Percentiles rank a stretch among this genome's conserved stretches.
These are phyloP conservation scores for Nephotettix cincticeps DNA, from an alignment of 1,140 invertebrate genomes.

Conservation along the genomic window DNA sequence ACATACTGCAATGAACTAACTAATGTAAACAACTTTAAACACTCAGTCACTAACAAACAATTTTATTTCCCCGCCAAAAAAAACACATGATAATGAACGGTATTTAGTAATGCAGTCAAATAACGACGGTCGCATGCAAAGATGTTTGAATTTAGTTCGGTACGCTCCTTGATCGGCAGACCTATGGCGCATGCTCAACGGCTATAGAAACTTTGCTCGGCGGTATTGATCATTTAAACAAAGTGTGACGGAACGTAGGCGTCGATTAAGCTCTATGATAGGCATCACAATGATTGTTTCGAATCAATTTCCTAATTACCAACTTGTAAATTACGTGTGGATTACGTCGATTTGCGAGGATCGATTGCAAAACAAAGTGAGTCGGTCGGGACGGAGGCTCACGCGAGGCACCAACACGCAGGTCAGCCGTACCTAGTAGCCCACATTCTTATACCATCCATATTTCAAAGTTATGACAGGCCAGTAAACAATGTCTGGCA, in stretches of 20 bases:
- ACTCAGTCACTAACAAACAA: too few species aligned
- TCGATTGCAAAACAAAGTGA: constrained; percentile 19
- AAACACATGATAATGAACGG: too few species aligned
- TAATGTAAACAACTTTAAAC: too few species aligned
- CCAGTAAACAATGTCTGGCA: constrained; percentile 18
- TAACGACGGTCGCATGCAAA: neutral
- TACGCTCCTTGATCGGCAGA: neutral
- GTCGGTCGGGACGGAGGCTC: neutral
- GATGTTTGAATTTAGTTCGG: constrained; percentile 4
- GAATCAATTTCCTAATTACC: constrained; percentile 20
- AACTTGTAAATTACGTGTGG: constrained; percentile 3
- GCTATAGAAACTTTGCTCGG: constrained; percentile 5
- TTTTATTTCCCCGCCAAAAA: too few species aligned
- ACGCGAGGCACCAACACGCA: constrained; percentile 7
- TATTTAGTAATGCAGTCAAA: too few species aligned
- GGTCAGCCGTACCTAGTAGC: constrained; percentile 8
- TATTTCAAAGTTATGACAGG: constrained; percentile 22
- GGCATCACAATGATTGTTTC: neutral
- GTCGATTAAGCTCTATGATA: neutral
- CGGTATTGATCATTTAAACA: constrained; percentile 6
- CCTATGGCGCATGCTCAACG: neutral
- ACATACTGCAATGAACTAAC: too few species aligned
- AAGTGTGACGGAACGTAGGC: neutral
- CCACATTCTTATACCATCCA: constrained; percentile 23
- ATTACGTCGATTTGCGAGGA: neutral